Evolutionary conservation across 2,888 invertebrate species (phyloP), one percentile per base, ranked within the genome.

Genomic region (Bursaphelenchus okinawaensis): DNA sequence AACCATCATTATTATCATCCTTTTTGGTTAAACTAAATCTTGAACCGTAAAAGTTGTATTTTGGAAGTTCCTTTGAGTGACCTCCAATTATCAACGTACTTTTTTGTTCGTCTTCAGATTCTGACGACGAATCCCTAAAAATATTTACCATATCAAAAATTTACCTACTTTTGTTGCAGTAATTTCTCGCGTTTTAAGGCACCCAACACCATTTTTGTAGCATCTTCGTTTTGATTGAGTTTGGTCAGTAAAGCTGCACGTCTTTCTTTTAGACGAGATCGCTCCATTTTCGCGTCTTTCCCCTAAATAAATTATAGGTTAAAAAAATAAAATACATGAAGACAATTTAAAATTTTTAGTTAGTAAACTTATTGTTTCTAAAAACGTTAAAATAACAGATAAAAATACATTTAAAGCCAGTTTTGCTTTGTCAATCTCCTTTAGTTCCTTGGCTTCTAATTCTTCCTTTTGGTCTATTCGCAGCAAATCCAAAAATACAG

Each of bases 371-470:
- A n/a, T n/a, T n/a, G n/a, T n/a, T n/a, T n/a, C n/a, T n/a, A n/a
- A n/a, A n/a, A n/a, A n/a, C 40, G 1, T 9, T 9, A 19, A 63
- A 7, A 71, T 40, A 65, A 80, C 80, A 67, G 80, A 73, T 22
- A 79, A 68, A 50, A 71, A 40, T 64, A 80, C 80, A 67, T 79
- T 72, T 22, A 79, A 68, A 50, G 74, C 68, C 51, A 73, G 69
- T 63, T 80, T 79, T 62, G 78, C 78, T 51, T 75, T 71, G 60
- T 80, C 80, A 63, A 80, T 78, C 59, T 77, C 74, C 66, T 72
- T 75, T 20, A 80, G 65, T 58, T 77, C 72, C 6, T 74, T 75
- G 12, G 71, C 70, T 29, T 77, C 75, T 29, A 64, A 55, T 65
- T 74, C 68, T 24, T 76, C 76, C 27, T 70, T 71, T 52, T 72